phyloP scores from a whole-genome alignment of 2,113 vertebrate genomes.

The Pelobates fuscus region DNA sequence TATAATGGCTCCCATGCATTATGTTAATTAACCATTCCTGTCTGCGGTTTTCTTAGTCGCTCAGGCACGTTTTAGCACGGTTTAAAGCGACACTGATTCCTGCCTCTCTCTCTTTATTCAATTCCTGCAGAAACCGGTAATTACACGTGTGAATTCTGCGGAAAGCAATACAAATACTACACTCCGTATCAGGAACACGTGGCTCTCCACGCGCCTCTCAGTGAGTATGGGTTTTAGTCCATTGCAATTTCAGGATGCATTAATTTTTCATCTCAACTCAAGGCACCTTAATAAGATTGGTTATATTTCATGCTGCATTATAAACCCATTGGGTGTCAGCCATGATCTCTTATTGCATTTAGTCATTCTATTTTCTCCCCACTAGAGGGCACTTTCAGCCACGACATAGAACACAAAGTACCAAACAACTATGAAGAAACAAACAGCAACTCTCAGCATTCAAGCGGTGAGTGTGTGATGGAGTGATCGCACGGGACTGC shows the following conservation, averaged over 20 bases:
- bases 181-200: slow-evolving; percentile 98
- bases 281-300: too few relatives aligned
- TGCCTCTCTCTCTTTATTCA: too few relatives aligned
- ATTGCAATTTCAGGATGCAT: too few relatives aligned
- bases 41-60: too few relatives aligned
- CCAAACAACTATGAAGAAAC: slow-evolving; percentile 91
- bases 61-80: too few relatives aligned
- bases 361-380: slow-evolving; percentile 48
- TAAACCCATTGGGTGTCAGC: too few relatives aligned
- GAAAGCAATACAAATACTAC: slow-evolving; percentile 99
- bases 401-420: slow-evolving; percentile 84
- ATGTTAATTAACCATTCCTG: too few relatives aligned
- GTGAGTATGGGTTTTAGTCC: slow-evolving; percentile 85
- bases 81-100: too few relatives aligned
- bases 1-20: too few relatives aligned
- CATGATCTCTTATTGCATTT: too few relatives aligned
- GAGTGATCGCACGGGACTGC: neutral
- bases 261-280: neutral
- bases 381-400: slow-evolving; percentile 87
- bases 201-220: slow-evolving; percentile 93
- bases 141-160: slow-evolving; percentile 95
- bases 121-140: slow-evolving; percentile 90
- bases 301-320: too few relatives aligned
- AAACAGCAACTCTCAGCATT: slow-evolving; percentile 93
- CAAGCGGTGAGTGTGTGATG: slow-evolving; percentile 82